phyloP scores from a whole-genome alignment of 2,888 invertebrate species.

The Andrena bucephala region DNA sequence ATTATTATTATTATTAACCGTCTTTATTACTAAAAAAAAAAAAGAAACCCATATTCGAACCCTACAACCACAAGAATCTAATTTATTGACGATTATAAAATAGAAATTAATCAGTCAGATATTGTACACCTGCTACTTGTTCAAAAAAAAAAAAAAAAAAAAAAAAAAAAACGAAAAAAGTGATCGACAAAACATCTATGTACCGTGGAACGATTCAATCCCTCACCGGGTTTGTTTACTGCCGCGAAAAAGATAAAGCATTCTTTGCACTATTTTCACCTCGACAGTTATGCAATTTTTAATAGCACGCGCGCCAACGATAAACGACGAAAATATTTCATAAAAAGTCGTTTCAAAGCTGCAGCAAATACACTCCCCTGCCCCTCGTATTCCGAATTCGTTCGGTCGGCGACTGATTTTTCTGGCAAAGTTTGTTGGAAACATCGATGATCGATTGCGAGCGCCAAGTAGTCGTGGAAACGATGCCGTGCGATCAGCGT shows the following conservation, averaged over 20 bases:
- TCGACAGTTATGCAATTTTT: not conserved
- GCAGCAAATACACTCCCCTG: not conserved
- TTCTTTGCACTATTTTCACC: not conserved
- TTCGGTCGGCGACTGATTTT: constrained; percentile 12
- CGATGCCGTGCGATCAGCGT: not conserved
- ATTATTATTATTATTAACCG: not conserved
- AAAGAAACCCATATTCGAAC: too few relatives aligned
- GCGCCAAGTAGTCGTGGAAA: not conserved
- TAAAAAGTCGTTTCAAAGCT: not conserved
- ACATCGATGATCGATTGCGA: constrained; percentile 4
- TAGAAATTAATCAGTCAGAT: too few relatives aligned
- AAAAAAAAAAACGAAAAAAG: too few relatives aligned
- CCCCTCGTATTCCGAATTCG: not conserved
- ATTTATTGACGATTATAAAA: too few relatives aligned
- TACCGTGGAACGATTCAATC: too few relatives aligned
- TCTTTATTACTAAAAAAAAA: too few relatives aligned
- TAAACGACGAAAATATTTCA: not conserved
- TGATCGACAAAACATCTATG: too few relatives aligned
- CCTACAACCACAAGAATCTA: too few relatives aligned
- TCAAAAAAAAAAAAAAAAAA: too few relatives aligned
- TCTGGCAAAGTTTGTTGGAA: not conserved
- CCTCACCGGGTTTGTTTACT: not conserved
- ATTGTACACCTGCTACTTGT: too few relatives aligned
- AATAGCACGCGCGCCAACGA: not conserved
- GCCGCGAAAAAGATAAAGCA: not conserved